Conservation (phyloP, 53 echinoderm and acorn worm genomes). For the Mesocentrotus franciscanus region DNA sequence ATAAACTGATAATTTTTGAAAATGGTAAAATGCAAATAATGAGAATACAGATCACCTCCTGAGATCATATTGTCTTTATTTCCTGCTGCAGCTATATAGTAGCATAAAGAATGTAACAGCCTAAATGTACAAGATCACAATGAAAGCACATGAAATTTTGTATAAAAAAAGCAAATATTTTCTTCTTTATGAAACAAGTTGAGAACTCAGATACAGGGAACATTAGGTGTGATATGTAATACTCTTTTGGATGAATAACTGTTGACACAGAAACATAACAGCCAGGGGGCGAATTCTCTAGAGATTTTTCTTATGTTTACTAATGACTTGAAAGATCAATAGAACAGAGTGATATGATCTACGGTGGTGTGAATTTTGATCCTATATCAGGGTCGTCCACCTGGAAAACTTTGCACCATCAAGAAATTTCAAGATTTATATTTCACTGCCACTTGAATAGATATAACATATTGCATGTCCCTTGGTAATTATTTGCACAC, state of each 20-base stretch:
- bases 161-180: background rate
- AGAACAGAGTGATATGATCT: slow-evolving; percentile 17
- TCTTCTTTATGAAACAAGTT: background rate
- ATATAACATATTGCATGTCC: background rate
- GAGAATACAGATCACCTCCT: background rate
- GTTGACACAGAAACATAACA: slow-evolving; percentile 44
- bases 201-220: background rate
- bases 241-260: background rate
- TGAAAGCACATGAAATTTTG: background rate
- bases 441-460: background rate
- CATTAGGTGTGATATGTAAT: background rate
- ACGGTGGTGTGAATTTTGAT: background rate
- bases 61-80: background rate
- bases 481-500: background rate
- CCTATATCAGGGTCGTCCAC: background rate
- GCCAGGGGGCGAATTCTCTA: slow-evolving; percentile 19
- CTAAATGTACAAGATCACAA: background rate
- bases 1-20: background rate
- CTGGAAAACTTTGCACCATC: slow-evolving; percentile 1
- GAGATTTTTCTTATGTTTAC: background rate
- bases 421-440: background rate
- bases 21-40: background rate
- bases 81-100: background rate
- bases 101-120: background rate
- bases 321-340: slow-evolving; percentile 41